These are phyloP conservation scores for Rhineura floridana DNA, from an alignment of 2,113 vertebrate species.

Conservation along the genomic window DNA sequence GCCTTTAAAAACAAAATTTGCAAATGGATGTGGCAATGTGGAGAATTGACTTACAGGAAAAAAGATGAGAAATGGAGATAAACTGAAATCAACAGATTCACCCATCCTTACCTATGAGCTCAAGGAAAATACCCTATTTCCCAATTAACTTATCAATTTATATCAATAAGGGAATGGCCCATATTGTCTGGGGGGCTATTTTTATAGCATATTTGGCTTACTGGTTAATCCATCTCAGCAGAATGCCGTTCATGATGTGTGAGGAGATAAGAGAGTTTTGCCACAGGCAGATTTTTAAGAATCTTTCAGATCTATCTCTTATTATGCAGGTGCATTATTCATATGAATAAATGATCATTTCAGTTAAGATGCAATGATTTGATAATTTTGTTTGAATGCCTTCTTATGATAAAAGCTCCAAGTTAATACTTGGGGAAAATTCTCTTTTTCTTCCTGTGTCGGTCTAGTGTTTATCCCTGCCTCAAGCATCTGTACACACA, in stretches of 20 bases:
- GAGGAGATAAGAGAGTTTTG: not conserved
- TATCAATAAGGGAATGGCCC: not conserved
- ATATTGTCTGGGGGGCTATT: not conserved
- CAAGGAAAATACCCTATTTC: not conserved
- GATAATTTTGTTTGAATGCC: not conserved
- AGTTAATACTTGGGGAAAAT: not conserved
- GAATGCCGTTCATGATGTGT: not conserved
- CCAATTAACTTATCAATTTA: not conserved
- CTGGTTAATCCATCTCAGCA: not conserved
- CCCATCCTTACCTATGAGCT: not conserved
- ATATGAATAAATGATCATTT: not conserved
- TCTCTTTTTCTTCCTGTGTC: not conserved
- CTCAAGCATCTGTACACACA: not conserved
- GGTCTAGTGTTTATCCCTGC: not conserved
- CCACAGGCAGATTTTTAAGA: not conserved
- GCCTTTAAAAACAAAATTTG: too few species aligned
- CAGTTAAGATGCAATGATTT: not conserved
- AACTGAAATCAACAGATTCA: too few species aligned
- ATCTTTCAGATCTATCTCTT: not conserved
- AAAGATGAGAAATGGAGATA: too few species aligned
- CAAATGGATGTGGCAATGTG: too few species aligned
- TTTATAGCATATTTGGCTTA: not conserved
- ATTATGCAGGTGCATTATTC: slow-evolving; percentile 2
- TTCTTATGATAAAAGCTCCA: not conserved
- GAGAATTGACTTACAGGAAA: too few species aligned